Base-by-base conservation (phyloP, 1,140 invertebrate species). In the Oppia nitens region DNA sequence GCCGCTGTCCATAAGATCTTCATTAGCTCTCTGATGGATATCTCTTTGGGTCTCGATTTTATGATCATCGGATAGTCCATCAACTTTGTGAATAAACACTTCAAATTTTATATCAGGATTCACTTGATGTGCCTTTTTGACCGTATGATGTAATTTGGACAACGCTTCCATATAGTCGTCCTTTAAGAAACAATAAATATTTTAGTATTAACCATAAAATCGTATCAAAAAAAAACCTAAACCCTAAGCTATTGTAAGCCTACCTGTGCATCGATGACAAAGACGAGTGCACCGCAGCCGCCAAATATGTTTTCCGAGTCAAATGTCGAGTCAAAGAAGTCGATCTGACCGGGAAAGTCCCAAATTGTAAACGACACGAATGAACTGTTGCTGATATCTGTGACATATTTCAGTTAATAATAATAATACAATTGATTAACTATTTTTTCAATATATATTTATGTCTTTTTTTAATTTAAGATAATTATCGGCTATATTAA, bases 311-410 rank as follows among this genome's bases (percentile, higher is more conserved):
- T 85, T 64, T 96, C 89, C 50, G 85, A 85, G 73, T 98, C 92
- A 75, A 97, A 96, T 27, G 85, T 85, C 27, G 87, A 82, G 76
- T 98, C 92, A 72, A 96, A 92, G 65, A 96, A 93, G 70, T 97
- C 91, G 64, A 98, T 93, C 74, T 98, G 93, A 17, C 94, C 95
- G 29, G 95, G 95, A 73, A 98, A 95, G 73, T 99, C 96, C 88
- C 94, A 97, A 63, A 98, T 96, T 82, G 97, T 89, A 75, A 98
- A 98, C 69, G 97, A 92, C 29, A 99, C 92, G 79, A 98, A 99
- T 66, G 93, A 96, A 61, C 91, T 86, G 70, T 96, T 95, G 63
- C 91, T 75, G 29, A 79, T 76, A 71, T 76, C 73, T 76, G 69
- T 40, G 70, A 66, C 32, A 20, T 25, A 23, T 6, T 3, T 3